Percentiles rank a stretch among this genome's conserved stretches.
phyloP scores from a whole-genome alignment of 1,140 invertebrate genomes.

The Eumeta japonica region DNA sequence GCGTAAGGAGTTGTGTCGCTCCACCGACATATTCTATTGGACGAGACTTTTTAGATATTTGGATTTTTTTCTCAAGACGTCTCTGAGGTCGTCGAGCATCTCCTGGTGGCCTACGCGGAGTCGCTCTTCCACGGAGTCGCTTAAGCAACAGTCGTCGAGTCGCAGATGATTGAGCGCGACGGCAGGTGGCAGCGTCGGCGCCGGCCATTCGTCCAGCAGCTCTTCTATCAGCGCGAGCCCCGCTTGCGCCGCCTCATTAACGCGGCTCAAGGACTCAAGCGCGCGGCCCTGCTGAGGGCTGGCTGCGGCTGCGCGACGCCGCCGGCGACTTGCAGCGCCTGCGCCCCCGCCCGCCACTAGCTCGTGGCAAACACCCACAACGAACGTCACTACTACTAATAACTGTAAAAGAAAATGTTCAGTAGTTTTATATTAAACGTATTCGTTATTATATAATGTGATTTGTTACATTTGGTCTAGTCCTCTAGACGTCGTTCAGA shows the following conservation, averaged over 20 bases:
- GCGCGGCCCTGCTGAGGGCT: constrained; percentile 37
- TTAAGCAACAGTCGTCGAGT: constrained; percentile 23
- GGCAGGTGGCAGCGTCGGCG: constrained; percentile 25
- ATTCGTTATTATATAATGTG: too few relatives aligned
- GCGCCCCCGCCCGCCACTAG: constrained; percentile 23
- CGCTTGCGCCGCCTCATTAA: constrained; percentile 31
- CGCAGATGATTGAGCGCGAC: constrained; percentile 21
- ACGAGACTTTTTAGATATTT: constrained; percentile 38
- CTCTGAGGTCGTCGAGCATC: constrained; percentile 28
- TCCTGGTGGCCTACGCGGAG: constrained; percentile 29
- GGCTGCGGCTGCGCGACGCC: constrained; percentile 37
- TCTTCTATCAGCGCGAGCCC: constrained; percentile 25
- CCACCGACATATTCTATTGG: too few relatives aligned
- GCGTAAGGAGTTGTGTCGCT: too few relatives aligned
- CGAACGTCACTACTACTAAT: constrained; percentile 34
- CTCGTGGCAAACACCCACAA: constrained; percentile 40
- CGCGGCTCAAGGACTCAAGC: constrained; percentile 22
- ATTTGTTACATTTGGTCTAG: too few relatives aligned
- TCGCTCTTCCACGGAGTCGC: constrained; percentile 29
- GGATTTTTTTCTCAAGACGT: constrained; percentile 36
- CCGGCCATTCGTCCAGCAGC: constrained; percentile 34
- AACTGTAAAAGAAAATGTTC: constrained; percentile 29
- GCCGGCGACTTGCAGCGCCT: constrained; percentile 33
- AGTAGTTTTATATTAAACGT: not conserved
- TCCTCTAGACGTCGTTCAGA: too few relatives aligned